phyloP scores from a whole-genome alignment of 2,113 vertebrate genomes.

The Neofelis nebulosa region DNA sequence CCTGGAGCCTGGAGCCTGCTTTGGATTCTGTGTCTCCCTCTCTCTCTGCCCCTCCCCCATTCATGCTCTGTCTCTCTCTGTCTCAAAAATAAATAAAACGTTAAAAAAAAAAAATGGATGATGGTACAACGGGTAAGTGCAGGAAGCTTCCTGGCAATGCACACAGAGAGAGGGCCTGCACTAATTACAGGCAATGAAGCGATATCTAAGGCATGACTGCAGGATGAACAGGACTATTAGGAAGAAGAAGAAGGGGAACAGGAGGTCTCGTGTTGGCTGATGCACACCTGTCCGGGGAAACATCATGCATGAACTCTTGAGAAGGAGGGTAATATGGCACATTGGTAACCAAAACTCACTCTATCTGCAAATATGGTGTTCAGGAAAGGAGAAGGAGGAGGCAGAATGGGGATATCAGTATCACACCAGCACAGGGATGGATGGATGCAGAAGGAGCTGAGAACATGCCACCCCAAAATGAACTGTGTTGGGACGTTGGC shows the following conservation, averaged over 20 bases:
- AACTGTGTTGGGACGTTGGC: too few species aligned
- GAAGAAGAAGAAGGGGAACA: accelerated
- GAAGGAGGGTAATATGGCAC: accelerated
- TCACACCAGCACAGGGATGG: neutral
- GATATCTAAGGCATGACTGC: neutral
- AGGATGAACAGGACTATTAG: neutral
- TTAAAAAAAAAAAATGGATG: too few species aligned
- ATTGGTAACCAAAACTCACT: accelerated
- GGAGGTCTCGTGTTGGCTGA: accelerated
- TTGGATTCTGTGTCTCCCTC: too few species aligned
- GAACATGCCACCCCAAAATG: neutral
- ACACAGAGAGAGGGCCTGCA: accelerated
- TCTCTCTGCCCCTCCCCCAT: too few species aligned
- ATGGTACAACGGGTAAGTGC: accelerated
- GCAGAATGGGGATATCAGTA: accelerated
- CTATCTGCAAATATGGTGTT: accelerated
- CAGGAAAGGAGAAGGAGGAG: too few species aligned
- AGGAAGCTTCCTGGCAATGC: accelerated
- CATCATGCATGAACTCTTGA: accelerated
- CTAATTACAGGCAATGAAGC: accelerated
- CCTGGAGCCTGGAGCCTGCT: too few species aligned
- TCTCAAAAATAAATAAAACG: too few species aligned
- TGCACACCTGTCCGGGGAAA: accelerated
- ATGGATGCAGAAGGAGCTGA: neutral
- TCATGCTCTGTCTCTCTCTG: too few species aligned